Percentiles rank a stretch among this genome's conserved stretches.
These are phyloP conservation scores for Ips nitidus DNA, from an alignment of 1,140 invertebrate species.

Conservation along the genomic window DNA sequence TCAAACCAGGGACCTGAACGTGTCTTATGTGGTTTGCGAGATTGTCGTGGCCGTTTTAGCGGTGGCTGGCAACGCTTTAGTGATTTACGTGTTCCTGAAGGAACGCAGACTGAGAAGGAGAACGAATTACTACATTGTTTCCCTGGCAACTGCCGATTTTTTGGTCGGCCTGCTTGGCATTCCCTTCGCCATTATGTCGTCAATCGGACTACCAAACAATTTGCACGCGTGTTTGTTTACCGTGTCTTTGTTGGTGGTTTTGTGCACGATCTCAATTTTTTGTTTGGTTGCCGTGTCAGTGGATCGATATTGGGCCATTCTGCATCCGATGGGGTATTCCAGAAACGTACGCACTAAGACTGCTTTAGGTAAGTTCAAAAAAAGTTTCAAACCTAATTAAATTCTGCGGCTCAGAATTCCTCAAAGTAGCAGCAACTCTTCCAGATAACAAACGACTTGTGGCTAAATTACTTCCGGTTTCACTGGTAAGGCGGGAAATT, in stretches of 20 bases:
- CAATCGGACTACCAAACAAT: slow-evolving; percentile 73
- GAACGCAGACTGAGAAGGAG: slow-evolving; percentile 75
- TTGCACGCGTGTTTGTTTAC: slow-evolving; percentile 83
- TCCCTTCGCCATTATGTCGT: slow-evolving; percentile 81
- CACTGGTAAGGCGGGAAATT: no score
- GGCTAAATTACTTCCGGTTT: no score
- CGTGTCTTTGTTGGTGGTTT: slow-evolving; percentile 80
- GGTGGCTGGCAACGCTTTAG: slow-evolving; percentile 80
- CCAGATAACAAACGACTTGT: no score
- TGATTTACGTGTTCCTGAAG: slow-evolving; percentile 78
- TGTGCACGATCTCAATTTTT: slow-evolving; percentile 91
- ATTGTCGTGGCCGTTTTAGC: slow-evolving; percentile 78
- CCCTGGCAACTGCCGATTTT: slow-evolving; percentile 82
- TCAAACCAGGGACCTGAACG: slow-evolving; percentile 56
- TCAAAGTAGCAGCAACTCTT: no score
- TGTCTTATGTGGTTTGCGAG: slow-evolving; percentile 74
- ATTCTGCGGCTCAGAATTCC: no score
- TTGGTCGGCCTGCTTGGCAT: slow-evolving; percentile 78
- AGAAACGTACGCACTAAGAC: slow-evolving; percentile 81
- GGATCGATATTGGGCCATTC: slow-evolving; percentile 90
- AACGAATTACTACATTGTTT: slow-evolving; percentile 91
- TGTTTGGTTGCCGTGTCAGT: slow-evolving; percentile 87
- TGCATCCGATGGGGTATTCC: slow-evolving; percentile 87
- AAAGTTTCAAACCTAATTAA: background rate
- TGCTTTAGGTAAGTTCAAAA: slow-evolving; percentile 69